Conservation (phyloP, 2,888 invertebrate species). For the Synanthedon tipuliformis region DNA sequence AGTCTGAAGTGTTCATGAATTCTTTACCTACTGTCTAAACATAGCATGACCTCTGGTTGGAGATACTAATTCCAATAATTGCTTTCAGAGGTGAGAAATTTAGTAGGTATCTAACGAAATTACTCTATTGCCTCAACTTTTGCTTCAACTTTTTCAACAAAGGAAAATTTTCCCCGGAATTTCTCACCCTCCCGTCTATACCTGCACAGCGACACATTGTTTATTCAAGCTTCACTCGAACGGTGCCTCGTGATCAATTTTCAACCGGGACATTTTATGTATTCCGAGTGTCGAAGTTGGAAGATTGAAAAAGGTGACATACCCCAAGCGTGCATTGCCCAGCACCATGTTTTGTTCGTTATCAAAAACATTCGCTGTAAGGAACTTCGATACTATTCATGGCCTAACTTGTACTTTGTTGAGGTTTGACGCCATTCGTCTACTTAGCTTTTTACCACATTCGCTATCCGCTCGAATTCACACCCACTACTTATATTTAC, state of each 20-base stretch:
- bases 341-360: no score
- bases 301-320: slow-evolving; percentile 6
- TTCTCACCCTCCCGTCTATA: not conserved
- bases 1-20: no score
- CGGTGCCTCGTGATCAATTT: slow-evolving; percentile 23
- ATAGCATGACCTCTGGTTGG: no score
- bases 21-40: no score
- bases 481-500: no score
- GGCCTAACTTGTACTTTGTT: no score
- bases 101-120: not conserved
- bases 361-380: no score
- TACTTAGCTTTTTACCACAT: no score
- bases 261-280: slow-evolving; percentile 15
- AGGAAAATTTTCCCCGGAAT: not conserved
- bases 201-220: slow-evolving; percentile 11
- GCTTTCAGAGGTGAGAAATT: not conserved
- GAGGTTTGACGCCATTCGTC: no score
- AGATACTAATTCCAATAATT: no score
- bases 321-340: not conserved
- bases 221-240: slow-evolving; percentile 22
- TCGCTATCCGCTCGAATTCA: no score
- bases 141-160: not conserved
- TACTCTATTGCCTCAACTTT: not conserved
- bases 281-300: slow-evolving; percentile 7
- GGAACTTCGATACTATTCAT: no score